Conservation (phyloP, 2,888 invertebrate genomes). For the Anoplius nigerrimus region DNA sequence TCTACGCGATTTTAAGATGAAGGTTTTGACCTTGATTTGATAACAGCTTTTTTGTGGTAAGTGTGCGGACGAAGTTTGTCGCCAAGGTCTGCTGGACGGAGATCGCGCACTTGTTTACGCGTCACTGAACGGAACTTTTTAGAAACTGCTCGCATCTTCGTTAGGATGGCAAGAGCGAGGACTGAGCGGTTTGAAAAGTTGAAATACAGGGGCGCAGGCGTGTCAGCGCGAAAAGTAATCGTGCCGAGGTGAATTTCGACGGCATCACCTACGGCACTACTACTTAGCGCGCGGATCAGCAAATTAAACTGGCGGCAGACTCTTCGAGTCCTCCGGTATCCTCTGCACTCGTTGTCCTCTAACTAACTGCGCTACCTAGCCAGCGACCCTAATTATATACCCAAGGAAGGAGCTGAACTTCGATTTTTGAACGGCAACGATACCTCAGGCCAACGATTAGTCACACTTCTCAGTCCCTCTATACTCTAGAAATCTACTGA, state of each 20-base stretch:
- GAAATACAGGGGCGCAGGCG: neutral
- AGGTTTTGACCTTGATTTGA: too few species aligned
- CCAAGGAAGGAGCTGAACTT: constrained; percentile 29
- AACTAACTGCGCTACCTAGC: constrained; percentile 23
- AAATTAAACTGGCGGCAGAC: constrained; percentile 17
- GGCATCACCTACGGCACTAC: constrained; percentile 78
- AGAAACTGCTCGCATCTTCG: neutral
- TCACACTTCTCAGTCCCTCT: too few species aligned
- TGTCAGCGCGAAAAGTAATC: constrained; percentile 71
- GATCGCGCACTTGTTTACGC: too few species aligned
- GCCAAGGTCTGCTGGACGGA: too few species aligned
- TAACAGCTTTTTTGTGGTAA: too few species aligned
- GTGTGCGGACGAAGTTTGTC: too few species aligned
- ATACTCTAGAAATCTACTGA: too few species aligned
- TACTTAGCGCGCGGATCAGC: constrained; percentile 75
- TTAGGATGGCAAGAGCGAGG: neutral
- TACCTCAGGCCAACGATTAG: too few species aligned
- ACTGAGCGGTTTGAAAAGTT: neutral
- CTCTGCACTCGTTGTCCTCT: constrained; percentile 9
- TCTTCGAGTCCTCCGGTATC: constrained; percentile 23
- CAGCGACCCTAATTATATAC: constrained; percentile 31
- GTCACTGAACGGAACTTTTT: too few species aligned
- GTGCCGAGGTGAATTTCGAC: constrained; percentile 73
- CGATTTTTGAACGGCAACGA: constrained; percentile 24
- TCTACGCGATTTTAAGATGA: too few species aligned